Percentiles rank a stretch among this genome's conserved stretches.
phyloP scores from a whole-genome alignment of 2,888 invertebrate species.

The Corbicula japonica region DNA sequence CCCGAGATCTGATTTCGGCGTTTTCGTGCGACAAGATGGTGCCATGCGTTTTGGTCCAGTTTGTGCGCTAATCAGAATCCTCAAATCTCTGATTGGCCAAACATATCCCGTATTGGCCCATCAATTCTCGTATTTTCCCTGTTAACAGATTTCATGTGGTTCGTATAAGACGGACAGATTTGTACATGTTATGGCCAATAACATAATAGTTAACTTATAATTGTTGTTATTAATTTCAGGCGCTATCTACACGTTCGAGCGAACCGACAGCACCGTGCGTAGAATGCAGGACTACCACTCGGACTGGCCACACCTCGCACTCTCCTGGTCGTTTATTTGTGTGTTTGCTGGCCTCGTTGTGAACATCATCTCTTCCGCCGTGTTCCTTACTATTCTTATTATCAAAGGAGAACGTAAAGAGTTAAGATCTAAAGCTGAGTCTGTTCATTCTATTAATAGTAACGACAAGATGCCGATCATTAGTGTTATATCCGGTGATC shows the following conservation, averaged over 20 bases:
- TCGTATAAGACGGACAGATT: no score
- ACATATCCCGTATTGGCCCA: no score
- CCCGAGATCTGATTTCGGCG: no score
- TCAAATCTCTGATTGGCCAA: no score
- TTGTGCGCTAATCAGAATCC: no score
- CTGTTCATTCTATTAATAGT: background rate
- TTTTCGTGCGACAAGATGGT: no score
- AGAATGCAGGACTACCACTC: slow-evolving; percentile 28
- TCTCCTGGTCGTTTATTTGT: slow-evolving; percentile 52
- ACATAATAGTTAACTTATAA: no score
- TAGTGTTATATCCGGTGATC: slow-evolving; percentile 11
- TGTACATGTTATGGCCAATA: no score
- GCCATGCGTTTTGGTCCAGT: no score
- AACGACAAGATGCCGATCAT: slow-evolving; percentile 20
- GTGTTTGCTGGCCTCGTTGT: slow-evolving; percentile 46
- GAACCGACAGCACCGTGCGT: slow-evolving; percentile 14
- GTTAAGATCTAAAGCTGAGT: background rate
- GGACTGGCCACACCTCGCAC: slow-evolving; percentile 36
- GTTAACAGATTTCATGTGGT: no score
- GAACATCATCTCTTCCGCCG: slow-evolving; percentile 39
- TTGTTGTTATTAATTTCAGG: slow-evolving; percentile 56
- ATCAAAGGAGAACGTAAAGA: slow-evolving; percentile 50
- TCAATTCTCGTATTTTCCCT: no score
- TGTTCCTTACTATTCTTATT: slow-evolving; percentile 36
- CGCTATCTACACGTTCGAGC: slow-evolving; percentile 42